phyloP scores from a whole-genome alignment of 2,113 vertebrate genomes.

The Probosciger aterrimus region DNA sequence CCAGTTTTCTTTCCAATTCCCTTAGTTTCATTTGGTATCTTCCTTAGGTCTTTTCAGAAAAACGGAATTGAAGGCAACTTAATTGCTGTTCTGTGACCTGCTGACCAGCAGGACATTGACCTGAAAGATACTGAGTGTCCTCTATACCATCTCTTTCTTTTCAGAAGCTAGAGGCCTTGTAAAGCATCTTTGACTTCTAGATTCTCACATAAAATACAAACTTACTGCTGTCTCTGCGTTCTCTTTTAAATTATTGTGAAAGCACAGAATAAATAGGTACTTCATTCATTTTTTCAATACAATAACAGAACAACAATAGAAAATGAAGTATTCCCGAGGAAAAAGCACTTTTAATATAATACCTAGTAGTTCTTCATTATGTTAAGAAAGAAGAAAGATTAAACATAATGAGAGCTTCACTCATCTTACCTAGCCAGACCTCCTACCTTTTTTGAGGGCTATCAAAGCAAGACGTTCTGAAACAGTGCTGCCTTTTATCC shows the following conservation, averaged over 20 bases:
- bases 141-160: slow-evolving; percentile 41
- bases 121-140: slow-evolving; percentile 42
- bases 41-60: slow-evolving; percentile 19
- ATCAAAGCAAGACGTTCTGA: slow-evolving; percentile 52
- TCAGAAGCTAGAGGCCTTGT: slow-evolving; percentile 39
- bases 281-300: slow-evolving; percentile 43
- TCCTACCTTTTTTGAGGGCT: slow-evolving; percentile 56
- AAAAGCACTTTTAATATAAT: slow-evolving; percentile 48
- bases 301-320: slow-evolving; percentile 49
- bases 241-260: slow-evolving; percentile 61
- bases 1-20: neutral
- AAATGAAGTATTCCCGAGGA: slow-evolving; percentile 33
- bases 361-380: slow-evolving; percentile 49
- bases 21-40: slow-evolving; percentile 6
- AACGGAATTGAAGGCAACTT: slow-evolving; percentile 35
- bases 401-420: slow-evolving; percentile 51
- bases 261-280: slow-evolving; percentile 47
- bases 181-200: slow-evolving; percentile 53
- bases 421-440: slow-evolving; percentile 50
- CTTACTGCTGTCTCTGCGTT: slow-evolving; percentile 40
- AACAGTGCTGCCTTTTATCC: slow-evolving; percentile 46
- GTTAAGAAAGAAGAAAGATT: slow-evolving; percentile 56
- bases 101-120: slow-evolving; percentile 63
- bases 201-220: slow-evolving; percentile 50
- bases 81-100: slow-evolving; percentile 61